phyloP scores from a whole-genome alignment of 2,888 invertebrate genomes.

The Griposia aprilina region DNA sequence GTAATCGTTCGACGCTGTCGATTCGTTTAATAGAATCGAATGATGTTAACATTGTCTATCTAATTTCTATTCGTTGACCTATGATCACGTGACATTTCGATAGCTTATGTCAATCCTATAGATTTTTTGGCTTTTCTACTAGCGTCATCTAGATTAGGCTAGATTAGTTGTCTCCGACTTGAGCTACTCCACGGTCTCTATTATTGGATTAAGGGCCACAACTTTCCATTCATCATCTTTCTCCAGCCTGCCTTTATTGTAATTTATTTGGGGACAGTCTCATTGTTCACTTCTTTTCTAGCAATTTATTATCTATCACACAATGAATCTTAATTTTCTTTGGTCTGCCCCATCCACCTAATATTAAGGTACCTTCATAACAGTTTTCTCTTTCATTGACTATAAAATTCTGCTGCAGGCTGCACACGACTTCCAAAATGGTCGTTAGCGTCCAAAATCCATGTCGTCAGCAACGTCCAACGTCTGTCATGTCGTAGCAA shows the following conservation, averaged over 20 bases:
- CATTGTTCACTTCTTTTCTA: not conserved
- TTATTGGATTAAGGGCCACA: not conserved
- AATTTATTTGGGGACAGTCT: not conserved
- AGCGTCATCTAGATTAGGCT: no score
- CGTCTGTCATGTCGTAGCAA: not conserved
- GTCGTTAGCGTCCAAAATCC: not conserved
- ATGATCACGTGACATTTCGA: no score
- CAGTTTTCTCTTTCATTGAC: not conserved
- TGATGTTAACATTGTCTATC: no score
- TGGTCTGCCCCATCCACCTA: not conserved
- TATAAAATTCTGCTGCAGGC: not conserved
- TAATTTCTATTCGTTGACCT: no score
- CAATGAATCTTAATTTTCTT: not conserved
- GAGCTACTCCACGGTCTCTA: not conserved
- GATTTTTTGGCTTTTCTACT: no score
- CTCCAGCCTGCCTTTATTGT: rapidly evolving
- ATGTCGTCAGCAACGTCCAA: not conserved
- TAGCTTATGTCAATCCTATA: no score
- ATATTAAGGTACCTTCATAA: not conserved
- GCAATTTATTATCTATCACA: not conserved
- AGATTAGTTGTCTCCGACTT: not conserved
- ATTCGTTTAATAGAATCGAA: no score
- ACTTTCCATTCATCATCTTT: not conserved
- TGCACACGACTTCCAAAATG: slow-evolving; percentile 9
- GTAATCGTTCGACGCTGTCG: no score